Evolutionary conservation across 1,140 invertebrate species (phyloP).

Genomic region (Ips nitidus): DNA sequence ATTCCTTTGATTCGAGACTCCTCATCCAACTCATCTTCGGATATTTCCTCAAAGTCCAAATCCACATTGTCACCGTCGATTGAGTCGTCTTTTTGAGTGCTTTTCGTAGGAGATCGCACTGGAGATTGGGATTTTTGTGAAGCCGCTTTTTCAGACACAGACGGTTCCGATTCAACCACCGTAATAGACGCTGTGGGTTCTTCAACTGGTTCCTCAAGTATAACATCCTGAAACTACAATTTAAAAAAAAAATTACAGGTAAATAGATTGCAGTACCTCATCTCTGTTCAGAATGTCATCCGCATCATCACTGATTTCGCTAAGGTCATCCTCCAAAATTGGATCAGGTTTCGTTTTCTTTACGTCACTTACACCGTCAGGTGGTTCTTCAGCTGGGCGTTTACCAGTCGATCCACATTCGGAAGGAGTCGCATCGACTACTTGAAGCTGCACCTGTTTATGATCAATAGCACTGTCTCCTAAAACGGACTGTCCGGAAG

Average conservation of each 20-base stretch:
- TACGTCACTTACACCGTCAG: slow-evolving; percentile 52
- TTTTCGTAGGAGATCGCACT: slow-evolving; percentile 35
- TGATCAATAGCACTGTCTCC: neutral
- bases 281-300: slow-evolving; percentile 82
- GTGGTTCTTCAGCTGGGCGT: slow-evolving; percentile 39
- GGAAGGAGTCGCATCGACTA: neutral
- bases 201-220: slow-evolving; percentile 24
- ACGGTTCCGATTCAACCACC: neutral
- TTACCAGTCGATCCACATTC: neutral
- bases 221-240: slow-evolving; percentile 26
- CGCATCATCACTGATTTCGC: slow-evolving; percentile 84
- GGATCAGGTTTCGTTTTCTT: slow-evolving; percentile 56
- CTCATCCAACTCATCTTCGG: slow-evolving; percentile 83
- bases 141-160: slow-evolving; percentile 8
- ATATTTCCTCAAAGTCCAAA: slow-evolving; percentile 87
- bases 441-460: neutral
- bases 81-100: slow-evolving; percentile 48
- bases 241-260: too few relatives aligned
- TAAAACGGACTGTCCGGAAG: neutral
- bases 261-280: slow-evolving; percentile 56
- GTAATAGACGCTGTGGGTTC: slow-evolving; percentile 1
- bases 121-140: slow-evolving; percentile 42
- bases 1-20: slow-evolving; percentile 70
- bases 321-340: slow-evolving; percentile 71
- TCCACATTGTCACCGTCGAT: slow-evolving; percentile 64